Percentiles rank a stretch among this genome's conserved stretches.
phyloP scores from a whole-genome alignment of 1,140 invertebrate genomes.

The Camponotus vicinus region DNA sequence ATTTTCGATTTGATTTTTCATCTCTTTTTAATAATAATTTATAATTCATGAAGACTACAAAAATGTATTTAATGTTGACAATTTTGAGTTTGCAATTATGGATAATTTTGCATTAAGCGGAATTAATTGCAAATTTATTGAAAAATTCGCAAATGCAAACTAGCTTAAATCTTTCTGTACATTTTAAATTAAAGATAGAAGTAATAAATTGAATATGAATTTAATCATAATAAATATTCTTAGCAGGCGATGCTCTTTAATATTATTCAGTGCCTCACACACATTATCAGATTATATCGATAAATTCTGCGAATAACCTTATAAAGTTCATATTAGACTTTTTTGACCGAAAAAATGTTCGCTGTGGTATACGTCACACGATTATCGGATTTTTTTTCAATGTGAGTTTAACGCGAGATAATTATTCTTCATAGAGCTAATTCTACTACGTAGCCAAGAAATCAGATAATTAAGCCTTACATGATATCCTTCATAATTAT shows the following conservation, averaged over 20 bases:
- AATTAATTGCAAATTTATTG: background rate
- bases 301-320: background rate
- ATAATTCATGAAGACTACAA: background rate
- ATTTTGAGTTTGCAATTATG: background rate
- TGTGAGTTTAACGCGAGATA: background rate
- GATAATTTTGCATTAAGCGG: background rate
- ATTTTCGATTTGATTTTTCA: background rate
- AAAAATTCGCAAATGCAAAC: background rate
- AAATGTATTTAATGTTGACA: background rate
- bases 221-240: background rate
- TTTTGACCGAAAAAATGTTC: slow-evolving; percentile 10
- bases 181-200: background rate
- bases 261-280: background rate
- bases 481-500: background rate
- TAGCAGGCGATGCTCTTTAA: background rate
- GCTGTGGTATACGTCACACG: background rate
- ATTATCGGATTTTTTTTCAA: slow-evolving; percentile 13
- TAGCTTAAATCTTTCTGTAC: background rate
- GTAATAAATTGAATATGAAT: background rate
- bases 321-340: background rate
- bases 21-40: background rate
- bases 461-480: slow-evolving; percentile 20
- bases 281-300: slow-evolving; percentile 12
- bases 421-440: slow-evolving; percentile 33
- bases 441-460: background rate